Percentiles rank a stretch among this genome's conserved stretches.
Evolutionary conservation across 2,888 invertebrate genomes (phyloP).

Genomic region (Mimumesa dahlbomi): DNA sequence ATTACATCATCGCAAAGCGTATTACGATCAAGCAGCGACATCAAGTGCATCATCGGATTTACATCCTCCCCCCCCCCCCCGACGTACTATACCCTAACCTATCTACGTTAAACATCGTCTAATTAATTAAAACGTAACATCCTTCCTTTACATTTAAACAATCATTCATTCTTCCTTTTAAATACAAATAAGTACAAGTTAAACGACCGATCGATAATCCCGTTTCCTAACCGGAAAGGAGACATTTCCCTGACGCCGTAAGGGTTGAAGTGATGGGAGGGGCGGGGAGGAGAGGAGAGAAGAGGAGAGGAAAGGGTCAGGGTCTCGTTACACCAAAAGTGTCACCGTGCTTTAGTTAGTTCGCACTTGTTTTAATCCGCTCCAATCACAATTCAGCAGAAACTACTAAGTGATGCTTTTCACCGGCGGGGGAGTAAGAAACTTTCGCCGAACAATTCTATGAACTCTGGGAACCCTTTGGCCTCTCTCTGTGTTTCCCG

Average conservation of each 20-base stretch:
- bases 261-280: no score
- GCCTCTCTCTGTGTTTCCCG: slow-evolving; percentile 28
- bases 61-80: no score
- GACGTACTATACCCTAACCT: not conserved
- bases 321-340: slow-evolving; percentile 8
- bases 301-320: no score
- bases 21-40: no score
- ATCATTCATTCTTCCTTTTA: no score
- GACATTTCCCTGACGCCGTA: slow-evolving; percentile 6
- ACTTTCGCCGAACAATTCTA: slow-evolving; percentile 58
- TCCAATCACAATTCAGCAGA: slow-evolving; percentile 58
- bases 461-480: slow-evolving; percentile 30
- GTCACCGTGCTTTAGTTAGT: slow-evolving; percentile 17
- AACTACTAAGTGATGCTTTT: slow-evolving; percentile 62
- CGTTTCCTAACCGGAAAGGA: not conserved
- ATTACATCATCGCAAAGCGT: slow-evolving; percentile 3
- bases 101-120: not conserved
- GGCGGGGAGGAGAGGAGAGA: no score
- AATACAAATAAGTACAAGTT: not conserved
- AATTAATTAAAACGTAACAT: no score
- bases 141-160: no score
- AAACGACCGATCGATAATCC: not conserved
- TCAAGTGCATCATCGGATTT: no score
- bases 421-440: slow-evolving; percentile 39
- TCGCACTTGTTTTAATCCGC: slow-evolving; percentile 52